Conservation (phyloP, 2,888 invertebrate genomes). For the Rhagonycha lutea region DNA sequence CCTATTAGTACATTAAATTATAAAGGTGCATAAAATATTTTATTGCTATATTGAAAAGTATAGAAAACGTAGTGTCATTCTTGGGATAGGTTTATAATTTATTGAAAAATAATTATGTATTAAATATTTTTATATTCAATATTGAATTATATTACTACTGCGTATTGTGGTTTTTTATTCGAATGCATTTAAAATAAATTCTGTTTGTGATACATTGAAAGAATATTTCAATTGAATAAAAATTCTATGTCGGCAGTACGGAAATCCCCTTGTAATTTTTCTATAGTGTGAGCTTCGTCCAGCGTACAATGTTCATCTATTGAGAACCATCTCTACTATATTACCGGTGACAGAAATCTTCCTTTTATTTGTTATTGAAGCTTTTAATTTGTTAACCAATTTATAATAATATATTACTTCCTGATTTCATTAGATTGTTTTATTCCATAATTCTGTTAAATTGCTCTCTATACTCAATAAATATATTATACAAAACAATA, state of each 20-base stretch:
- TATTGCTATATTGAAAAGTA: background rate
- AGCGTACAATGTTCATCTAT: background rate
- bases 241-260: background rate
- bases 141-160: too few relatives aligned
- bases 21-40: too few relatives aligned
- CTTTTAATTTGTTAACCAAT: background rate
- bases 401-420: background rate
- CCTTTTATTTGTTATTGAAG: background rate
- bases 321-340: background rate
- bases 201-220: background rate
- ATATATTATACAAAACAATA: too few relatives aligned
- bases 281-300: background rate
- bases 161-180: background rate
- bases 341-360: background rate
- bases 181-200: background rate
- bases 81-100: background rate
- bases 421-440: background rate
- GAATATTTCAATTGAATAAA: background rate
- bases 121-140: too few relatives aligned
- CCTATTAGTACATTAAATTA: too few relatives aligned
- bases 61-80: background rate
- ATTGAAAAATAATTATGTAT: too few relatives aligned
- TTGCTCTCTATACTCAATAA: background rate
- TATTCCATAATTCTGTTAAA: background rate
- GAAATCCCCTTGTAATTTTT: background rate